Conservation (phyloP, 2,113 vertebrate genomes). For the Atrichornis clamosus region DNA sequence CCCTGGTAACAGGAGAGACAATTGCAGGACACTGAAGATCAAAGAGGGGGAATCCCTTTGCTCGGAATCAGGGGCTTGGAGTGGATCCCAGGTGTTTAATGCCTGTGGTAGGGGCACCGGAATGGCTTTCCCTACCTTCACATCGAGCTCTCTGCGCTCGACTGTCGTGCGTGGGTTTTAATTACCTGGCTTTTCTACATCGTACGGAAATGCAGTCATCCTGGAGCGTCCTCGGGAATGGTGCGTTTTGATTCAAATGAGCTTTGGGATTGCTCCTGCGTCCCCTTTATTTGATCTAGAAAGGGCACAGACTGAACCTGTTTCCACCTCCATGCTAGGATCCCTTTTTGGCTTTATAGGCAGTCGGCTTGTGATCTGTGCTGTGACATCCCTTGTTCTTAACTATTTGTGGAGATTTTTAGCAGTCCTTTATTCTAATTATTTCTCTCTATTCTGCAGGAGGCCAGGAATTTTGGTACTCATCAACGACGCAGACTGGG, state of each 20-base stretch:
- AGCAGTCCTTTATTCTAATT: conserved; percentile 17
- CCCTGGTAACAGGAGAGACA: conserved; percentile 50
- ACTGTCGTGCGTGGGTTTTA: conserved; percentile 12
- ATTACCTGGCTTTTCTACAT: conserved; percentile 35
- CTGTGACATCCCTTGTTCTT: conserved; percentile 12
- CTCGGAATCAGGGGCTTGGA: conserved; percentile 6
- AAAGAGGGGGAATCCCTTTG: conserved; percentile 63
- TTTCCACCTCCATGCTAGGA: conserved; percentile 9
- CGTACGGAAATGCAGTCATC: background rate
- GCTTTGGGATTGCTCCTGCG: conserved; percentile 34
- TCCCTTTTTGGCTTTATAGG: background rate
- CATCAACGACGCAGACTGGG: conserved; percentile 97
- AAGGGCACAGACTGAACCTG: conserved; percentile 33
- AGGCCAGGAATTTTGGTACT: conserved; percentile 96
- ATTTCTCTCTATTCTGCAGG: conserved; percentile 76
- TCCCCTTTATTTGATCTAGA: conserved; percentile 52
- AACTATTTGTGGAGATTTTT: conserved; percentile 32
- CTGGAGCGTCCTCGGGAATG: background rate
- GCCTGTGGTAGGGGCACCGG: background rate
- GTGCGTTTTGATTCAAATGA: conserved; percentile 42
- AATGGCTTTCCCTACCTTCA: background rate
- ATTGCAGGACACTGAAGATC: conserved; percentile 54
- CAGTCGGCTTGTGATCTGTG: conserved; percentile 8
- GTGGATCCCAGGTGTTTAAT: conserved; percentile 19
- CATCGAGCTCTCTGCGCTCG: background rate